A percentile compares a stretch with the other conserved stretches of the same genome.
phyloP scores from a whole-genome alignment of 2,888 invertebrate species.

The Platycheirus rosarum region DNA sequence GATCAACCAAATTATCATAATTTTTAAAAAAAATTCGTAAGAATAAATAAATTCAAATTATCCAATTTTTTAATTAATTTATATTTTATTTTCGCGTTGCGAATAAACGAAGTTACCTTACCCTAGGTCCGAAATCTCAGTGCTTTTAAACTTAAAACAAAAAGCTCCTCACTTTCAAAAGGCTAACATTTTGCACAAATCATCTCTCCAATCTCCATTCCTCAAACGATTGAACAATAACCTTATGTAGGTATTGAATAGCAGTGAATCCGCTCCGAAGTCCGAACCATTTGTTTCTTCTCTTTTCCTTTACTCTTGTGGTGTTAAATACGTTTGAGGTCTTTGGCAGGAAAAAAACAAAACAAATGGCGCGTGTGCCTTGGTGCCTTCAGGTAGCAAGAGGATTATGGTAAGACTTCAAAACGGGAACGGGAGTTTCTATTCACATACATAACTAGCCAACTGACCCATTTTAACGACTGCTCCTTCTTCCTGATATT shows the following conservation, averaged over 20 bases:
- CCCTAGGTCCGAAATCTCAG: conserved; percentile 11
- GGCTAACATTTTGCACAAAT: neutral
- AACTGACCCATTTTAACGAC: conserved; percentile 53
- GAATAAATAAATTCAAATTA: no score
- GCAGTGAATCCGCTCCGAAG: no score
- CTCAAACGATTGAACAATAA: neutral
- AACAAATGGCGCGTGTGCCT: neutral
- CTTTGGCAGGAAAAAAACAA: neutral
- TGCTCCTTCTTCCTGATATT: conserved; percentile 34
- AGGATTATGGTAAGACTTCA: neutral
- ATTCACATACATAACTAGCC: conserved; percentile 18
- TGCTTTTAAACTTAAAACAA: neutral
- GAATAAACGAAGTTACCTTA: no score
- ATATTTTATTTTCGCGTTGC: no score
- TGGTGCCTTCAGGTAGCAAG: neutral
- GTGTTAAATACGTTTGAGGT: neutral
- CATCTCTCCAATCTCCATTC: conserved; percentile 42
- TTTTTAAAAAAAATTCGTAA: no score
- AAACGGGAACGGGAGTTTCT: conserved; percentile 22
- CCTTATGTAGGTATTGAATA: neutral
- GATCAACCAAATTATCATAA: no score
- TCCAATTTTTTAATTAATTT: no score
- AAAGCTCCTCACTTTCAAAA: conserved; percentile 12
- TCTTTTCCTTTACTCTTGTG: no score
- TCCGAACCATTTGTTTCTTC: no score